Evolutionary conservation across 2,113 vertebrate species (phyloP).

Genomic region (Rhinolophus sinicus): DNA sequence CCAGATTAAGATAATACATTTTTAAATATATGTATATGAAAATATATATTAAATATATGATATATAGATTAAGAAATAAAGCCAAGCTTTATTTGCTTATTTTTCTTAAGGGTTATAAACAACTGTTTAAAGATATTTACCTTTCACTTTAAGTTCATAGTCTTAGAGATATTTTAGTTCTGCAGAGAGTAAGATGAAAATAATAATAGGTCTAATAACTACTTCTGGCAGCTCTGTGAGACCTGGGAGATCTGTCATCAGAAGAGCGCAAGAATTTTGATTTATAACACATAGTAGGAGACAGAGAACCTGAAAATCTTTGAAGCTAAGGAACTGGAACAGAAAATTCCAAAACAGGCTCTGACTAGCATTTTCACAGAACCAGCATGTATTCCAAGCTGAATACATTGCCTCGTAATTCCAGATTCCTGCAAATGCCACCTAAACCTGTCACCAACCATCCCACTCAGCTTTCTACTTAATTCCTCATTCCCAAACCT

Average conservation of each 20-base stretch:
- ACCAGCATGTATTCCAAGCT: background rate
- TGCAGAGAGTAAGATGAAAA: conserved; percentile 3
- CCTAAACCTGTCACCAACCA: background rate
- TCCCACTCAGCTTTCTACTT: background rate
- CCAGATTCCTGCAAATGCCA: background rate
- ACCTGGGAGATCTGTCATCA: background rate
- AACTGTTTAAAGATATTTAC: conserved; percentile 17
- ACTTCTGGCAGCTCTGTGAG: background rate
- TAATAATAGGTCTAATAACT: background rate
- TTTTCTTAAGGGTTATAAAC: conserved; percentile 24
- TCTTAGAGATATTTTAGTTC: conserved; percentile 42
- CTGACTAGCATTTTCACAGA: background rate
- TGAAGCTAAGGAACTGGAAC: background rate
- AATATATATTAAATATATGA: background rate
- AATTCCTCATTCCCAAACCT: background rate
- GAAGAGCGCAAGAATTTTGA: background rate
- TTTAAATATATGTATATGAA: background rate
- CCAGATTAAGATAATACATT: background rate
- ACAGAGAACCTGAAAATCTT: background rate
- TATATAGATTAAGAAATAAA: background rate
- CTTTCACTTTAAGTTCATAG: background rate
- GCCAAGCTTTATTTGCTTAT: background rate
- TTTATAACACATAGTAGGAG: background rate
- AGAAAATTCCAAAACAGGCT: background rate
- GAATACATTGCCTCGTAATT: background rate